Percentiles rank a stretch among this genome's conserved stretches.
Conservation (phyloP, 2,113 vertebrate species). For the Astur gentilis region DNA sequence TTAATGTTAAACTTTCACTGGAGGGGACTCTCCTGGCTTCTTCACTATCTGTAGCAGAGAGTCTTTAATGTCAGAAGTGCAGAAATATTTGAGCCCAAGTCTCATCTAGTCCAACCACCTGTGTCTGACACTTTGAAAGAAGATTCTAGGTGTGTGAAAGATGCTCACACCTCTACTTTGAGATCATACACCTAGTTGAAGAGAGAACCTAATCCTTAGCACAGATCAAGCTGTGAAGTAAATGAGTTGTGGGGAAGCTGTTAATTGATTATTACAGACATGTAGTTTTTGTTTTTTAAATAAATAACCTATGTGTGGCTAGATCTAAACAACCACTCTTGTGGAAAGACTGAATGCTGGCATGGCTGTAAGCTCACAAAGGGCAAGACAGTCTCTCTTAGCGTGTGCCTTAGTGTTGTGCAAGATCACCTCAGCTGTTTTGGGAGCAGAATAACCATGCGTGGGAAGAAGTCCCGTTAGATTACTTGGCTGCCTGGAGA, state of each 20-base stretch:
- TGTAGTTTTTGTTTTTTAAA: not conserved
- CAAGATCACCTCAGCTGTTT: conserved; percentile 1
- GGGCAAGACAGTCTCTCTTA: not conserved
- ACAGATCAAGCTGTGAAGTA: not conserved
- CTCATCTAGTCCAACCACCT: not conserved
- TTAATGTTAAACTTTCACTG: not conserved
- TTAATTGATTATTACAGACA: conserved; percentile 4
- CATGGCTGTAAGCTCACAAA: not conserved
- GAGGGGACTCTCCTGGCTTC: not conserved
- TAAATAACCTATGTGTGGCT: not conserved
- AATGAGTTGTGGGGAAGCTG: not conserved
- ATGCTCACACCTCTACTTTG: not conserved
- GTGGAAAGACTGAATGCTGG: not conserved
- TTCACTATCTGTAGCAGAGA: not conserved
- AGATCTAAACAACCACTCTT: not conserved
- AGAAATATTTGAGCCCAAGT: not conserved
- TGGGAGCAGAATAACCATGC: not conserved
- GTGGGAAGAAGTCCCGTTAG: not conserved
- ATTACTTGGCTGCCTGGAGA: not conserved
- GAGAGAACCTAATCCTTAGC: not conserved
- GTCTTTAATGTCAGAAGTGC: not conserved
- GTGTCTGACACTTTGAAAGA: not conserved
- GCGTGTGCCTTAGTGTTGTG: not conserved
- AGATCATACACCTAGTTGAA: not conserved
- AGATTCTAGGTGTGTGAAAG: not conserved